These are phyloP conservation scores for Tetragonula carbonaria DNA, from an alignment of 2,888 invertebrate species.

Conservation along the genomic window DNA sequence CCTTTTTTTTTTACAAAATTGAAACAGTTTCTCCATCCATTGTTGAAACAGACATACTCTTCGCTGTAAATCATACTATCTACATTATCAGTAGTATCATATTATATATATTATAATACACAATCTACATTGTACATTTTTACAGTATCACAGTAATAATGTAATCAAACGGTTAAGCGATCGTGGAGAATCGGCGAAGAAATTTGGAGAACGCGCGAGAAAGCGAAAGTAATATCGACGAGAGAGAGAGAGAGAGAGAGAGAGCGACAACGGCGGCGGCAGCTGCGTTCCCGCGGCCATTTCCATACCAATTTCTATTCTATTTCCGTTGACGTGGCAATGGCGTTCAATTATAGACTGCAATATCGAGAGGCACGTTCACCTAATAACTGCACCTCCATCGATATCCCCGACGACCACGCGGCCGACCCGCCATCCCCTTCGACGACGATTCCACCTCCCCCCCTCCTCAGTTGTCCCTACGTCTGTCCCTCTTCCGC, in stretches of 20 bases:
- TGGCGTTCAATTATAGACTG: slow-evolving; percentile 82
- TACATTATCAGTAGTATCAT: no score
- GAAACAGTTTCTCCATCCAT: no score
- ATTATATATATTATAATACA: no score
- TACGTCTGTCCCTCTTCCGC: background rate
- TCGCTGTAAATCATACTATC: no score
- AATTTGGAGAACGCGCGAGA: slow-evolving; percentile 6
- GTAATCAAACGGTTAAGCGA: no score
- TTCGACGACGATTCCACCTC: slow-evolving; percentile 9
- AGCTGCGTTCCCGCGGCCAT: slow-evolving; percentile 66
- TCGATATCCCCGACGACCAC: slow-evolving; percentile 62
- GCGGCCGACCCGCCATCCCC: slow-evolving; percentile 44
- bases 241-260: no score
- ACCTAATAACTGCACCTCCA: slow-evolving; percentile 78
- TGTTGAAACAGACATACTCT: no score
- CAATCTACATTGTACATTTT: no score
- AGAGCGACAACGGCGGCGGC: background rate
- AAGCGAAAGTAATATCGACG: slow-evolving; percentile 36
- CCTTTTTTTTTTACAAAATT: no score
- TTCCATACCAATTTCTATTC: slow-evolving; percentile 82
- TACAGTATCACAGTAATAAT: no score
- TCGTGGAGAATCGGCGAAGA: background rate
- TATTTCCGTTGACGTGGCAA: slow-evolving; percentile 82
- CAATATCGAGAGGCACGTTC: slow-evolving; percentile 82
- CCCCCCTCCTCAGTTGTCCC: background rate